Evolutionary conservation across 2,113 vertebrate genomes (phyloP).

Genomic region (Cariama cristata): DNA sequence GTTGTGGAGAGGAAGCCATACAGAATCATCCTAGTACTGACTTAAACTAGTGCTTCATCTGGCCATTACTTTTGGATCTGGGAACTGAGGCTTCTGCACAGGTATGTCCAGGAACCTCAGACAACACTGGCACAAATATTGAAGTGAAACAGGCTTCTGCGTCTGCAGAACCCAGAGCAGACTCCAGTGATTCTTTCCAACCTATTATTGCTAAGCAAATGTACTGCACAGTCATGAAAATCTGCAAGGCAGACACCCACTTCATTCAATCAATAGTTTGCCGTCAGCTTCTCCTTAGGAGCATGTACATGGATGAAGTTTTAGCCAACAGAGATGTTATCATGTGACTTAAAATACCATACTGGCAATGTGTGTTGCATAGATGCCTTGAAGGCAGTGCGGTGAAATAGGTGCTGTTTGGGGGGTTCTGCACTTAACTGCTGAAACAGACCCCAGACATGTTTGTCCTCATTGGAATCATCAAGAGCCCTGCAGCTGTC

Average conservation of each 20-base stretch:
- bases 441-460: neutral
- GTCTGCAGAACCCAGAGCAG: neutral
- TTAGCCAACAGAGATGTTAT: neutral
- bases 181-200: neutral
- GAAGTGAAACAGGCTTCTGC: neutral
- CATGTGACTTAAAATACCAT: neutral
- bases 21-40: neutral
- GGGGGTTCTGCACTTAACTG: neutral
- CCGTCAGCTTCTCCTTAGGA: neutral
- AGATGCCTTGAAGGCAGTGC: neutral
- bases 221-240: neutral
- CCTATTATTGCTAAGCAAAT: neutral
- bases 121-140: neutral
- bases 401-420: neutral
- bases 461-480: neutral
- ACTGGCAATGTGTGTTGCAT: neutral
- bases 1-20: neutral
- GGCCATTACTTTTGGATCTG: neutral
- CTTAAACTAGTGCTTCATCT: neutral
- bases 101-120: neutral
- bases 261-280: neutral
- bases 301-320: neutral
- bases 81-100: neutral
- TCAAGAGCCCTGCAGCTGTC: conserved; percentile 22
- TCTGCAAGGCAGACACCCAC: neutral